These are phyloP conservation scores for Xenopus laevis DNA, from an alignment of 2,113 vertebrate species.

Conservation along the genomic window DNA sequence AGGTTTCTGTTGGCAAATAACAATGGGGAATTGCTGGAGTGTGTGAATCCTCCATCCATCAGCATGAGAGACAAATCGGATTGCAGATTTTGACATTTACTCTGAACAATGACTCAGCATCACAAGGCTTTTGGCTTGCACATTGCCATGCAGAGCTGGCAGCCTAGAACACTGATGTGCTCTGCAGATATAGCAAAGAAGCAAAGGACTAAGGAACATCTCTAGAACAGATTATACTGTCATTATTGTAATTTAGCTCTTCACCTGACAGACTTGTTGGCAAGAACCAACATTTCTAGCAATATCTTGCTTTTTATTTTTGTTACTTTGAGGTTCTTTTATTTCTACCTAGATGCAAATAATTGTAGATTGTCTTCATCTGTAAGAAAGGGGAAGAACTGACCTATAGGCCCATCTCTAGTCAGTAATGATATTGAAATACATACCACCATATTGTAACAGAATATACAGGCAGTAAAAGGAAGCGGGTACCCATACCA, in stretches of 20 bases:
- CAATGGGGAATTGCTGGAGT: conserved; percentile 5
- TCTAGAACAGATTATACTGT: neutral
- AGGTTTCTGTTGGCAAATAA: conserved; percentile 19
- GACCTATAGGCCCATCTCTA: too few relatives aligned
- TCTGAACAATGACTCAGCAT: conserved; percentile 22
- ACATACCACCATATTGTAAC: too few relatives aligned
- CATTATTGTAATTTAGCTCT: neutral
- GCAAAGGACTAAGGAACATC: neutral
- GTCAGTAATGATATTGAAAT: too few relatives aligned
- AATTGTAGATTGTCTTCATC: too few relatives aligned
- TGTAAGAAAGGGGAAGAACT: too few relatives aligned
- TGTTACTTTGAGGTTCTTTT: too few relatives aligned
- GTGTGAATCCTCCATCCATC: conserved; percentile 23
- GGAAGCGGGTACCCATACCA: too few relatives aligned
- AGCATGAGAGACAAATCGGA: conserved; percentile 19
- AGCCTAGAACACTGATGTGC: neutral
- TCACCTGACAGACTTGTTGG: too few relatives aligned
- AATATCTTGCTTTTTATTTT: too few relatives aligned
- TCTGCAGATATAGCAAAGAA: neutral
- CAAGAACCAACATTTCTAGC: too few relatives aligned
- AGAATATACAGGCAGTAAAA: too few relatives aligned
- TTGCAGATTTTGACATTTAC: conserved; percentile 22
- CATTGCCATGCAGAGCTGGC: neutral
- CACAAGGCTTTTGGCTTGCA: conserved; percentile 2
- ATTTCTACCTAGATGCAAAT: too few relatives aligned